Evolutionary conservation across 2,113 vertebrate genomes (phyloP).

Genomic region (Choloepus hoffmanni): DNA sequence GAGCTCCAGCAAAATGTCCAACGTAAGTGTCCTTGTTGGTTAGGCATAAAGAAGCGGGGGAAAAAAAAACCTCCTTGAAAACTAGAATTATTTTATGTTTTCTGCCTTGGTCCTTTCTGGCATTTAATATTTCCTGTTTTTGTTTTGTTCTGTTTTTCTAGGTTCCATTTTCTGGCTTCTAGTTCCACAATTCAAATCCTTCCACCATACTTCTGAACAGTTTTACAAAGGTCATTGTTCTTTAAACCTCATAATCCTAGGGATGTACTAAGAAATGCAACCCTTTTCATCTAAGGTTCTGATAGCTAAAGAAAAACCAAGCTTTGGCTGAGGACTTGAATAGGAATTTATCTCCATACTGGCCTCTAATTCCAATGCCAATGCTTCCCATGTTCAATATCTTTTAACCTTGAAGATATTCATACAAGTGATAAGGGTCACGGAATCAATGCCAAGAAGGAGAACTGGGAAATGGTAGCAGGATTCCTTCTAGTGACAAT

Average conservation of each 20-base stretch:
- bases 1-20: slow-evolving; percentile 14
- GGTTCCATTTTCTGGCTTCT: slow-evolving; percentile 50
- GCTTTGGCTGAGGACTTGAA: not conserved
- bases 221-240: not conserved
- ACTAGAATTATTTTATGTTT: slow-evolving; percentile 31
- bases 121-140: slow-evolving; percentile 14
- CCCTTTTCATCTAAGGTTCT: not conserved
- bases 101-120: not conserved
- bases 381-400: not conserved
- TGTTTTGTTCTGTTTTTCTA: slow-evolving; percentile 26
- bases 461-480: slow-evolving; percentile 36
- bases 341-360: not conserved
- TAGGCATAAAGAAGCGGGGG: slow-evolving; percentile 13
- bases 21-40: not conserved
- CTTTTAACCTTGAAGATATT: not conserved
- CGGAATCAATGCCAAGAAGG: not conserved
- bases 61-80: slow-evolving; percentile 6
- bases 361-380: not conserved
- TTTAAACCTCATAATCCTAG: not conserved
- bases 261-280: not conserved
- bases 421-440: not conserved
- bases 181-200: not conserved
- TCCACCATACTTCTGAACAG: not conserved
- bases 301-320: not conserved
- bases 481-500: slow-evolving; percentile 16